These are phyloP conservation scores for Drosophila cardini DNA, from an alignment of 1,140 invertebrate species.

Conservation along the genomic window DNA sequence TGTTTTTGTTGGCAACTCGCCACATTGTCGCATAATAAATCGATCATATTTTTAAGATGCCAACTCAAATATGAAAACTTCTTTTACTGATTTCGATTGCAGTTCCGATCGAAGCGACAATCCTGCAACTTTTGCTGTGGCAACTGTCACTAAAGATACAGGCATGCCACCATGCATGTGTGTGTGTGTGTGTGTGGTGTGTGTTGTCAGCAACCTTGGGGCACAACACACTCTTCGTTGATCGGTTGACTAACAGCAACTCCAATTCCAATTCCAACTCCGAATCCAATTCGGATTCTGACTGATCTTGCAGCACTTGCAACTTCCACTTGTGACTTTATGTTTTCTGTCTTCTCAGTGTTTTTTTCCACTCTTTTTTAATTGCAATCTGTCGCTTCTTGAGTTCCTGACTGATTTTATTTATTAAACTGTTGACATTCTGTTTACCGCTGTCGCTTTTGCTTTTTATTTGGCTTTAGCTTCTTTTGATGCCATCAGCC, in stretches of 20 bases:
- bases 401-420: slow-evolving; percentile 68
- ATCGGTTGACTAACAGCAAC: slow-evolving; percentile 26
- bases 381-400: slow-evolving; percentile 46
- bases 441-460: slow-evolving; percentile 37
- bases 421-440: slow-evolving; percentile 81
- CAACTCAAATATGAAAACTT: slow-evolving; percentile 71
- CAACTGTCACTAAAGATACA: no score
- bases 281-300: slow-evolving; percentile 24
- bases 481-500: slow-evolving; percentile 59
- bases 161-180: no score
- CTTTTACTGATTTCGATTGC: slow-evolving; percentile 2
- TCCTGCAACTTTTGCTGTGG: slow-evolving; percentile 47
- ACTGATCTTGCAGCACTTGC: slow-evolving; percentile 53
- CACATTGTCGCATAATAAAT: slow-evolving; percentile 71
- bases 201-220: slow-evolving; percentile 42
- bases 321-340: slow-evolving; percentile 43
- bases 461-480: slow-evolving; percentile 1
- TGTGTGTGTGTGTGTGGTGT: slow-evolving; percentile 3
- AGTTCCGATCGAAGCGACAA: slow-evolving; percentile 40
- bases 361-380: slow-evolving; percentile 46
- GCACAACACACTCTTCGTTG: slow-evolving; percentile 16
- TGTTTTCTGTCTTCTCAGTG: slow-evolving; percentile 17
- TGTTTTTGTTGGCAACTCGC: slow-evolving; percentile 31
- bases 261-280: slow-evolving; percentile 8
- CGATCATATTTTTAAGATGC: slow-evolving; percentile 74